These are phyloP conservation scores for Cepaea hortensis DNA, from an alignment of 2,888 invertebrate species.

Conservation along the genomic window DNA sequence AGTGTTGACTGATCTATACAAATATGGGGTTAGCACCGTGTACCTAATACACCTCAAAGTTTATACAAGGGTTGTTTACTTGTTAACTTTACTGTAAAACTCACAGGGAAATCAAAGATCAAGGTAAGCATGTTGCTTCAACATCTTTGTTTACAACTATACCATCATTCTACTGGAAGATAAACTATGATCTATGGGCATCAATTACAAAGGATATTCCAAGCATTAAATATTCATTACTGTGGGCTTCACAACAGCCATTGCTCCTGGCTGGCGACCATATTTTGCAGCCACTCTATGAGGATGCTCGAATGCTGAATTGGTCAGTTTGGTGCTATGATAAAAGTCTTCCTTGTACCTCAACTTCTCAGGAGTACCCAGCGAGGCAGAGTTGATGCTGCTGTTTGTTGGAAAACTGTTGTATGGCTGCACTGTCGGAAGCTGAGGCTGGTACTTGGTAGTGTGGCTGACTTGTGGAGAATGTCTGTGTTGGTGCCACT, in stretches of 20 bases:
- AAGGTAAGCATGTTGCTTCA: no score
- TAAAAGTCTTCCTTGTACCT: slow-evolving; percentile 60
- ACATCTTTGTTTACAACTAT: no score
- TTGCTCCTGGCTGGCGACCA: slow-evolving; percentile 55
- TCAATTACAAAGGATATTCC: no score
- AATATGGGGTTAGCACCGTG: no score
- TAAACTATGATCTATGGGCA: no score
- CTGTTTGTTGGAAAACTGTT: not conserved
- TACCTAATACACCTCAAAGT: no score
- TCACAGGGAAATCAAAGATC: no score
- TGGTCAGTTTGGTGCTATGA: slow-evolving; percentile 55
- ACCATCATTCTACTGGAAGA: no score
- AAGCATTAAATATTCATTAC: slow-evolving; percentile 52
- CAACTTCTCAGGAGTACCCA: slow-evolving; percentile 47
- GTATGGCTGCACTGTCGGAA: not conserved
- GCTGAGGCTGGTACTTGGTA: not conserved
- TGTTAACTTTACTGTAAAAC: no score
- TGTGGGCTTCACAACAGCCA: slow-evolving; percentile 61
- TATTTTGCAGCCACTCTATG: slow-evolving; percentile 49
- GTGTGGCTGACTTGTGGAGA: not conserved
- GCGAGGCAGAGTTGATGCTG: not conserved
- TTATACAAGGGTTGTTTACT: no score
- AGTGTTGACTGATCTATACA: no score
- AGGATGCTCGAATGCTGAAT: slow-evolving; percentile 61
- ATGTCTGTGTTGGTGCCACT: slow-evolving; percentile 36